A percentile compares a stretch with the other conserved stretches of the same genome.
Evolutionary conservation across 92 coral and sea anemone species (phyloP).

Genomic region (Parazoanthus darwini): DNA sequence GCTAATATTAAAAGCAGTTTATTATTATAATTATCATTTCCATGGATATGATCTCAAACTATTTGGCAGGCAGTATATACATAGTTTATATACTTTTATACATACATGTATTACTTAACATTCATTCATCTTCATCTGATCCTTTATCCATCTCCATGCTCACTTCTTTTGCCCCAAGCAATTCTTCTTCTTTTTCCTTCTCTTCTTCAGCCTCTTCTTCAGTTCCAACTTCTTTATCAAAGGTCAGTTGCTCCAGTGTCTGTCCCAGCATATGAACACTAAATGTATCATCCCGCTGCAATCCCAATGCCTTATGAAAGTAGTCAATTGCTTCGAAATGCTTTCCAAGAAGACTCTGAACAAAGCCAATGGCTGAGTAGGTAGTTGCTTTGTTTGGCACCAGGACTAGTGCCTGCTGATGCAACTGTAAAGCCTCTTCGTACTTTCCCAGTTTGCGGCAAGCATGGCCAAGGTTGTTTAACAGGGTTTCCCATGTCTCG

Average conservation of each 20-base stretch:
- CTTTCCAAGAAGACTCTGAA: constrained; percentile 89
- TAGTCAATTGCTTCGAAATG: constrained; percentile 88
- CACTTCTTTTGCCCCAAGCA: constrained; percentile 44
- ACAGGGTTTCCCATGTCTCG: constrained; percentile 94
- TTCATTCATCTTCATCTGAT: constrained; percentile 68
- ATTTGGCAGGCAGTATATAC: no score
- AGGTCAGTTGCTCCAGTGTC: constrained; percentile 85
- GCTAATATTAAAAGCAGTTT: no score
- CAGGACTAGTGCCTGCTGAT: constrained; percentile 89
- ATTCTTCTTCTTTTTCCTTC: constrained; percentile 45
- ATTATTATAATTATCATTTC: no score
- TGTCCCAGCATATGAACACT: constrained; percentile 99
- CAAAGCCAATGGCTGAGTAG: constrained; percentile 95
- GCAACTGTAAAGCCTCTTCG: constrained; percentile 86
- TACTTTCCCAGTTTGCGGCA: constrained; percentile 88
- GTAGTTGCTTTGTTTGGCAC: constrained; percentile 93
- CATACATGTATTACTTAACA: not conserved
- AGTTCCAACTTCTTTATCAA: constrained; percentile 66
- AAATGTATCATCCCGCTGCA: constrained; percentile 95
- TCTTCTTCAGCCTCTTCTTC: constrained; percentile 57
- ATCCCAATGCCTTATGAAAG: constrained; percentile 96
- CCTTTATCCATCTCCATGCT: constrained; percentile 86
- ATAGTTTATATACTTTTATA: no score
- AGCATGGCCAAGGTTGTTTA: constrained; percentile 94
- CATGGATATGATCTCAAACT: no score